Conservation (phyloP, 2,888 invertebrate species). For the Calliopum simillimum region DNA sequence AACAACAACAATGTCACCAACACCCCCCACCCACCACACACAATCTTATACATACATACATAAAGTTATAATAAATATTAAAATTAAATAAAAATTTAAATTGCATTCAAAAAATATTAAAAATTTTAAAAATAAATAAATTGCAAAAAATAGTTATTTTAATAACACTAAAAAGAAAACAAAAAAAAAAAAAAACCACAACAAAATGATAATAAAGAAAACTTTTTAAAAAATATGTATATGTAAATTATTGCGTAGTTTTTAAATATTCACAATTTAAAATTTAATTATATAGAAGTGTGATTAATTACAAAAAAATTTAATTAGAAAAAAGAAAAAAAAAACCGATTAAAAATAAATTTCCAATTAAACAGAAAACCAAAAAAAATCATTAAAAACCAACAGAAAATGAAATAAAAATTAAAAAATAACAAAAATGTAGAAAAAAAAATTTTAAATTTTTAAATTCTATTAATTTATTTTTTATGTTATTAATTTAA, state of each 20-base stretch:
- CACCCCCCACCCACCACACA: conserved; percentile 26
- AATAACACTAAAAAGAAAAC: conserved; percentile 17
- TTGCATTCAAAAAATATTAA: conserved; percentile 40
- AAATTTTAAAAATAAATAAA: conserved; percentile 44
- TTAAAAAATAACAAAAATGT: conserved; percentile 8
- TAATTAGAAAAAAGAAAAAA: conserved; percentile 13
- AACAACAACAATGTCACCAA: conserved; percentile 38
- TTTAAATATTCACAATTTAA: conserved; percentile 57
- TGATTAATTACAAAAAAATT: conserved; percentile 14
- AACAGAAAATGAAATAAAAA: conserved; percentile 4
- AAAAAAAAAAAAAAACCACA: conserved; percentile 36
- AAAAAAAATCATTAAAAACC: background rate
- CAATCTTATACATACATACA: conserved; percentile 34
- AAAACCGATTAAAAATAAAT: background rate
- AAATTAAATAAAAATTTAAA: conserved; percentile 18
- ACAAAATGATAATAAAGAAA: conserved; percentile 37
- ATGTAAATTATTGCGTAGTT: conserved; percentile 54
- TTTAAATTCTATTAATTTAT: conserved; percentile 13
- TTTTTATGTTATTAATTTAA: conserved; percentile 4
- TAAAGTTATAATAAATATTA: conserved; percentile 35
- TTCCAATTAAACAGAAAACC: background rate
- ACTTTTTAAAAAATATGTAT: conserved; percentile 42
- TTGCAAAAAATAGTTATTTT: too few relatives aligned
- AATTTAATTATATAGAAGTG: conserved; percentile 48
- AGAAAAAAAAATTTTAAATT: conserved; percentile 21